Evolutionary conservation across 2,888 invertebrate genomes (phyloP).

Genomic region (Rhorus exstirpatorius): DNA sequence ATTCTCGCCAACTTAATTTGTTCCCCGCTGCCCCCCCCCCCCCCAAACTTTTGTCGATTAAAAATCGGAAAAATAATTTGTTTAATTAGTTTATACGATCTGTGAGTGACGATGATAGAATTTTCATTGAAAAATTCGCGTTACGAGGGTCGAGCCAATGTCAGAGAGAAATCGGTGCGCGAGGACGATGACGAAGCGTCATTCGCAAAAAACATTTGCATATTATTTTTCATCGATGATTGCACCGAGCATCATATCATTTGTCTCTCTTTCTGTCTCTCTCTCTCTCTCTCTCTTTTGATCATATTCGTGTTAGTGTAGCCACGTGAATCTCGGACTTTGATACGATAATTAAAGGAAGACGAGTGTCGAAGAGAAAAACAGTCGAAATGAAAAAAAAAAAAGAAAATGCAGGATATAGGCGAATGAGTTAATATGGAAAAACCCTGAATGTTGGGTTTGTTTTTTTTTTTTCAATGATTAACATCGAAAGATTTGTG

Average conservation of each 20-base stretch:
- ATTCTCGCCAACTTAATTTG: too few species aligned
- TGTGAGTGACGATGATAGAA: background rate
- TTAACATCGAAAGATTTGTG: constrained; percentile 29
- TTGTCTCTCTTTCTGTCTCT: too few species aligned
- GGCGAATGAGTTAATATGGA: constrained; percentile 36
- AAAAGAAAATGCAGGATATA: constrained; percentile 21
- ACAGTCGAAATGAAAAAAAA: background rate
- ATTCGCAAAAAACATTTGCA: constrained; percentile 50
- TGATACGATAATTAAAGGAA: constrained; percentile 2
- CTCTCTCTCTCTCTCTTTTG: constrained; percentile 32
- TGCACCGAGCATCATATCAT: constrained; percentile 29
- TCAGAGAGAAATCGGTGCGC: constrained; percentile 61
- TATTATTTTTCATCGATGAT: constrained; percentile 58
- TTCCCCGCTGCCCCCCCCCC: too few species aligned
- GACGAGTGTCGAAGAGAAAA: background rate
- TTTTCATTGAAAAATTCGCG: too few species aligned
- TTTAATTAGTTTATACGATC: too few species aligned
- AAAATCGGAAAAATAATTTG: too few species aligned
- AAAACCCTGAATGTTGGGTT: constrained; percentile 25
- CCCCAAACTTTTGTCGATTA: too few species aligned
- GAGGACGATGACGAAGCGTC: constrained; percentile 57
- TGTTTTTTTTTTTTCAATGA: constrained; percentile 44
- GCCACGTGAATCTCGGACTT: constrained; percentile 17
- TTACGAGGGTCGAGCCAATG: constrained; percentile 6
- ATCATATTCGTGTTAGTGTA: constrained; percentile 7